Evolutionary conservation across 2,113 vertebrate species (phyloP), one percentile per base, ranked within the genome.

Genomic region (Pelobates fuscus): DNA sequence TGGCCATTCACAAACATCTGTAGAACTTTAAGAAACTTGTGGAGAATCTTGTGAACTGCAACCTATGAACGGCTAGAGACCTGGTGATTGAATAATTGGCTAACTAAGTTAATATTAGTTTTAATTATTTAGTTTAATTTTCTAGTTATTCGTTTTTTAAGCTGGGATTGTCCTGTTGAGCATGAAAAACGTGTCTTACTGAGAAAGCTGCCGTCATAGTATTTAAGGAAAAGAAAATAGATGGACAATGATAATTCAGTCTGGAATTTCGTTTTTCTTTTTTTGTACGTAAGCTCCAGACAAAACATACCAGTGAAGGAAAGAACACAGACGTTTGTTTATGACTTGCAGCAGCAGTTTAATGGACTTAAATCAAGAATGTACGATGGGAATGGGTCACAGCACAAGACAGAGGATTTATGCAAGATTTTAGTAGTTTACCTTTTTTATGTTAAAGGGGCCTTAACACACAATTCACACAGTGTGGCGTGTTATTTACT

Each of bases 211-310:
- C 84, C 82, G 83, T 77, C 80, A 78, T 77, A 82, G 79, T 71
- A 77, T 84, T 79, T 86, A 82, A 83, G 81, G 78, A 83, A 78
- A 78, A 21, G 41, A 43, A 65, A 32, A 8, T 54, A 55, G 26
- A 37, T 82, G 81, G 79, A 77, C 79, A 81, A 81, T 82, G 88
- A 85, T 88, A 86, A 87, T 84, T 86, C 81, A 82, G 87, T 92
- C 89, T 89, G 84, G 77, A 78, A 79, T 80, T 80, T n/a, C n/a
- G n/a, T n/a, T n/a, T n/a, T n/a, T n/a, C n/a, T n/a, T n/a, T n/a
- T 76, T 49, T 82, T 81, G 86, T 89, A 87, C 80, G 78, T 61
- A 69, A 41, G 83, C 78, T 80, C 83, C 84, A 88, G 88, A 89
- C 82, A 81, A 83, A 86, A 83, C 81, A 84, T 70, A 85, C 60